Base-by-base conservation (phyloP, 2,888 invertebrate species). In the Tryphoninae sp. region DNA sequence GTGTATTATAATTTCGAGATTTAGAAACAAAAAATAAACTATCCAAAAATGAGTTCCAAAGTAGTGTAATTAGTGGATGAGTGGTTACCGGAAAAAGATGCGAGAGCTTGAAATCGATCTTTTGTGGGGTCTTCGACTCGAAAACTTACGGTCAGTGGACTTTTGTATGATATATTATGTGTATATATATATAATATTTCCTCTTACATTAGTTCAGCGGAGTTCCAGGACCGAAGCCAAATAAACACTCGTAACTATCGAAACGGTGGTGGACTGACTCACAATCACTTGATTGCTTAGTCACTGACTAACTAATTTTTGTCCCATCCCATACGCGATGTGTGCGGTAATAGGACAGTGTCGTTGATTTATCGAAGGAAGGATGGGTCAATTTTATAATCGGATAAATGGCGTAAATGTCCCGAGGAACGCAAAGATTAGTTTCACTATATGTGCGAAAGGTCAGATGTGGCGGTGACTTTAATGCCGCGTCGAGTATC, bases 211-310 rank as follows among this genome's bases (percentile, higher is more conserved):
- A 42, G 42, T 58, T 26, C 19, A 74, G 62, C 77, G 0, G 77
- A 67, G 62, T 84, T 78, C 77, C 80, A 64, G 81, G 83, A 82
- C 74, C 67, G 86, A 89, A 88, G 88, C 87, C 87, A 88, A 88
- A 89, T 88, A 89, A 89, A 89, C 87, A 89, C 84, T 26, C 75
- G 65, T 62, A 83, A 82, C 67, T 62, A 55, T 74, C 59, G 73
- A 64, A 78, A 75, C 80, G 74, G 73, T 61, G 53, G 58, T 55
- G 51, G 68, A 84, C 83, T 83, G 85, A 84, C 80, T 86, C 84
- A 19, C 19, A 19, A 19, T 19, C 19, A 76, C 81, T 84, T 86
- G 73, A 80, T 83, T 84, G 88, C 86, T 89, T 89, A 89, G 87
- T 88, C 88, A 87, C 76, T 71, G 83, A 79, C 83, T 82, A 84